Conservation (phyloP, 1,140 invertebrate species). For the Maniola jurtina region DNA sequence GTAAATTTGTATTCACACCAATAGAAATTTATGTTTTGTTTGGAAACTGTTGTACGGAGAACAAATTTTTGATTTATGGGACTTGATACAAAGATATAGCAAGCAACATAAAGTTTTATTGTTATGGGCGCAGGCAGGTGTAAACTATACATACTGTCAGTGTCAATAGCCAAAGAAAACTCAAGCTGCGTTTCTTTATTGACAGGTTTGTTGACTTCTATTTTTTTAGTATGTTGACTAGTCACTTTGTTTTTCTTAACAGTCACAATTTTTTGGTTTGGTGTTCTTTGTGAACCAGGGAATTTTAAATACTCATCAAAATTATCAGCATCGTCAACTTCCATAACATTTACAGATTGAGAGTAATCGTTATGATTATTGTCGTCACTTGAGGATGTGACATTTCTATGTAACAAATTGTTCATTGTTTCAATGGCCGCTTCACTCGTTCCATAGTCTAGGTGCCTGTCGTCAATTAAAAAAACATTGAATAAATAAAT, state of each 20-base stretch:
- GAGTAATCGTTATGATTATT: not conserved
- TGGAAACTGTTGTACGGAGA: too few relatives aligned
- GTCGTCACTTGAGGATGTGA: not conserved
- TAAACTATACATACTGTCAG: slow-evolving; percentile 2
- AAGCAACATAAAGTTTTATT: too few relatives aligned
- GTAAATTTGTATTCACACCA: too few relatives aligned
- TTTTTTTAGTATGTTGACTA: not conserved
- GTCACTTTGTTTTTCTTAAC: not conserved
- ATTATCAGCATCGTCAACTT: slow-evolving; percentile 1
- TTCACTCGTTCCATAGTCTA: not conserved
- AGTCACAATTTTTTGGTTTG: not conserved
- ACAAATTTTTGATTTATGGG: too few relatives aligned
- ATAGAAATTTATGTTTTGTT: too few relatives aligned
- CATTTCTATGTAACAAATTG: not conserved
- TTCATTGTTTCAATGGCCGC: not conserved
- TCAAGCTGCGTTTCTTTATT: not conserved
- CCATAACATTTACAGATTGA: not conserved
- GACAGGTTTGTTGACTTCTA: not conserved
- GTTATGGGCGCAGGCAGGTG: too few relatives aligned
- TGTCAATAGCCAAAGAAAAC: not conserved
- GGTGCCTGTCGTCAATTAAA: not conserved
- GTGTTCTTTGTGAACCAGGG: not conserved
- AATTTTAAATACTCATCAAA: slow-evolving; percentile 13
- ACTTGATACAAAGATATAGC: too few relatives aligned
- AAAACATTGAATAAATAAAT: not conserved